Evolutionary conservation across 2,888 invertebrate genomes (phyloP).

Genomic region (Diadromus collaris): DNA sequence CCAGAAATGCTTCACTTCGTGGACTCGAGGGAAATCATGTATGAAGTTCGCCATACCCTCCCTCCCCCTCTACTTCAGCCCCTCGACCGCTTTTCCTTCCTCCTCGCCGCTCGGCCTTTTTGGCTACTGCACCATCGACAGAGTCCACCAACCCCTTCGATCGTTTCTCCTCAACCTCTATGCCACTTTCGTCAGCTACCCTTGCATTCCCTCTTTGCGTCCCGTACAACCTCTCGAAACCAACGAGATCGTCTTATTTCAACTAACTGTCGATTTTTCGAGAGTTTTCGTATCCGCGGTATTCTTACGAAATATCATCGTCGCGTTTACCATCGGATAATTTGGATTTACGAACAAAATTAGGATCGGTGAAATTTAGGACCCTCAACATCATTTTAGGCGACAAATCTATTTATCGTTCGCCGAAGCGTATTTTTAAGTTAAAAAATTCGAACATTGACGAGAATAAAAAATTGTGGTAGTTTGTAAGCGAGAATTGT

Average conservation of each 20-base stretch:
- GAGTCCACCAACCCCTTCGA: slow-evolving; percentile 45
- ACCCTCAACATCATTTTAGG: not conserved
- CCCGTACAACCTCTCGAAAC: slow-evolving; percentile 22
- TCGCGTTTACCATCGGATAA: not conserved
- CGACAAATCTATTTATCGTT: too few species aligned
- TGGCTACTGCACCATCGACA: slow-evolving; percentile 52
- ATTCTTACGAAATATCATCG: slow-evolving; percentile 6
- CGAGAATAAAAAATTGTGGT: too few species aligned
- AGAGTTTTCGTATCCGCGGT: slow-evolving; percentile 9
- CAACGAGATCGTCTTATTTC: slow-evolving; percentile 42
- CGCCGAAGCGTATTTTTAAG: too few species aligned
- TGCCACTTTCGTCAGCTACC: slow-evolving; percentile 45
- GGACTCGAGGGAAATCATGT: slow-evolving; percentile 79
- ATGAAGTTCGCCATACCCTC: slow-evolving; percentile 72
- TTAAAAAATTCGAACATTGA: too few species aligned
- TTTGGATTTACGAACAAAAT: not conserved
- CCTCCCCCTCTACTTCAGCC: slow-evolving; percentile 20
- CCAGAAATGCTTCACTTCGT: slow-evolving; percentile 78
- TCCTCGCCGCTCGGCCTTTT: slow-evolving; percentile 65
- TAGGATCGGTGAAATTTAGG: not conserved
- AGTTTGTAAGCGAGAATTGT: too few species aligned
- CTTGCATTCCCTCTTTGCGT: slow-evolving; percentile 18
- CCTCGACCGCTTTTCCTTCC: slow-evolving; percentile 63
- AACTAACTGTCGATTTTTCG: slow-evolving; percentile 36
- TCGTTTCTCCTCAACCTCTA: slow-evolving; percentile 40